phyloP scores from a whole-genome alignment of 2,113 vertebrate genomes.

The Riparia riparia region DNA sequence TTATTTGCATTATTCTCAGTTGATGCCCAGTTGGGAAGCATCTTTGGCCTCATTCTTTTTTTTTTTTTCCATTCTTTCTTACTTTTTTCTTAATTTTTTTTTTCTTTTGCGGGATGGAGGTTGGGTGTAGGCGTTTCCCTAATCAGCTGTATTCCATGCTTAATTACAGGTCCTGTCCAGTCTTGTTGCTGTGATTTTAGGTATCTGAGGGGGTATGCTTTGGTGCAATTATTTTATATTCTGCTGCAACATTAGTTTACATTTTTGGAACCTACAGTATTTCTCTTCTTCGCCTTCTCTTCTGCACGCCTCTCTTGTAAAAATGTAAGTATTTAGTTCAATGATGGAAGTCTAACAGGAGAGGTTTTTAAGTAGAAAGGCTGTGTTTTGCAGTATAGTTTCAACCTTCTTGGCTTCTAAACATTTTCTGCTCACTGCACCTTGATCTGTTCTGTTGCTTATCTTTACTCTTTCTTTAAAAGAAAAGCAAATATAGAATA shows the following conservation, averaged over 20 bases:
- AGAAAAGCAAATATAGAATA: not conserved
- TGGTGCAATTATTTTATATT: conserved; percentile 73
- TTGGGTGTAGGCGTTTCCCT: conserved; percentile 67
- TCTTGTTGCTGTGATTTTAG: conserved; percentile 75
- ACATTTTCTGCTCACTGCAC: conserved; percentile 52
- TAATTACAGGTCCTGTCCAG: conserved; percentile 75
- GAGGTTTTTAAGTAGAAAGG: conserved; percentile 66
- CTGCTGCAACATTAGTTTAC: conserved; percentile 75
- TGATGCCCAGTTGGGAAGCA: conserved; percentile 10
- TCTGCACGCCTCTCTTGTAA: conserved; percentile 73
- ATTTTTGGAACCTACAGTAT: conserved; percentile 74
- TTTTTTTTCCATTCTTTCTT: not conserved
- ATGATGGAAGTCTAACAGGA: conserved; percentile 63
- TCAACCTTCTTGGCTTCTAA: conserved; percentile 26
- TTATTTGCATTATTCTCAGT: not conserved
- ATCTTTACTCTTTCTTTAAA: conserved; percentile 40
- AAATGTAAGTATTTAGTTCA: conserved; percentile 74
- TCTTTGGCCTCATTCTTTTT: conserved; percentile 16
- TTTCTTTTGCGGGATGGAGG: conserved; percentile 33
- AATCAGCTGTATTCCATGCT: conserved; percentile 73
- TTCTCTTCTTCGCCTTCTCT: conserved; percentile 74
- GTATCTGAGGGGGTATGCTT: conserved; percentile 75
- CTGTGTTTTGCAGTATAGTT: conserved; percentile 34
- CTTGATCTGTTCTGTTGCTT: conserved; percentile 60
- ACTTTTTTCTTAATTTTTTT: not conserved